These are phyloP conservation scores for Chlamydotis undulata DNA, from an alignment of 2,113 vertebrate genomes.

Conservation along the genomic window DNA sequence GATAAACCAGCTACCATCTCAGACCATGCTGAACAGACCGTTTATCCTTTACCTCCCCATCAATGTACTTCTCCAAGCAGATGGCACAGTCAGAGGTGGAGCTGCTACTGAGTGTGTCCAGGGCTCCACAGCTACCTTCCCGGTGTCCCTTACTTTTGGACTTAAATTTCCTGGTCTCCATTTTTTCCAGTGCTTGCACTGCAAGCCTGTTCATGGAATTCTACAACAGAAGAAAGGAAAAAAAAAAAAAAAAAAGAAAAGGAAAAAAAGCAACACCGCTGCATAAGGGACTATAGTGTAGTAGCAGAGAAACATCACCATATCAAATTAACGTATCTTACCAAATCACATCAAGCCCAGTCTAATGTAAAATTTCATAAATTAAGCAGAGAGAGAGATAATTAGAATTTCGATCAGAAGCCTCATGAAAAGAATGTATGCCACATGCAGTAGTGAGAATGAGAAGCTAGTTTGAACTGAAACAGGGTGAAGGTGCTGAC, in stretches of 20 bases:
- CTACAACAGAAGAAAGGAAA: conserved; percentile 66
- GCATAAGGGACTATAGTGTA: neutral
- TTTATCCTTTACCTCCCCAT: conserved; percentile 88
- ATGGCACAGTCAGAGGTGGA: conserved; percentile 98
- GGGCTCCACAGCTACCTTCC: conserved; percentile 87
- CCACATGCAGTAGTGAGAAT: neutral
- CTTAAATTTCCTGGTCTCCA: conserved; percentile 98
- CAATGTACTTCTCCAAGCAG: conserved; percentile 97
- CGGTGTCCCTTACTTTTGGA: conserved; percentile 90
- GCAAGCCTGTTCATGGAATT: conserved; percentile 98
- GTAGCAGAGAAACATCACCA: neutral
- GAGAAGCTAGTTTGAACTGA: neutral
- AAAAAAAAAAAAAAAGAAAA: neutral
- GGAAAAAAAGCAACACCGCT: neutral
- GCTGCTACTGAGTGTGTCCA: conserved; percentile 95
- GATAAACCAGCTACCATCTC: neutral
- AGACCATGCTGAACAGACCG: neutral
- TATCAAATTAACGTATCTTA: neutral
- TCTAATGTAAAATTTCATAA: neutral
- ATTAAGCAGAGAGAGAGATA: neutral
- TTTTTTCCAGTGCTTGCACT: conserved; percentile 96
- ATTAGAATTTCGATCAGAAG: neutral
- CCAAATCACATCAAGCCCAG: neutral
- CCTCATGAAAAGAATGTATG: neutral
- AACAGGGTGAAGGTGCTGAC: neutral